phyloP scores from a whole-genome alignment of 1,140 invertebrate genomes.

The Drosophila watanabei region DNA sequence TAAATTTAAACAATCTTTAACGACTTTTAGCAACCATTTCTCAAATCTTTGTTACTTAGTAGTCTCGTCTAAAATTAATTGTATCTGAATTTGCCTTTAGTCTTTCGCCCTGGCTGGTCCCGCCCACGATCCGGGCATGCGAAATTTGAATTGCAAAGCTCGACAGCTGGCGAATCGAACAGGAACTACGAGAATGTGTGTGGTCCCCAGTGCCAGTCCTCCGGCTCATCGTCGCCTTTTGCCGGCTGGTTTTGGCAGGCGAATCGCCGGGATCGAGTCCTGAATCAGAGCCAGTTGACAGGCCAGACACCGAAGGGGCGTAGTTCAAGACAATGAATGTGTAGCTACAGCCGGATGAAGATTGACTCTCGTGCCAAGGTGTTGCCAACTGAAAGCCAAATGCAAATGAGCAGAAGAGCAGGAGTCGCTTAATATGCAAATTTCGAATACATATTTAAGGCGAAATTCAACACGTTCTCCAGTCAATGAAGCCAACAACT shows the following conservation, averaged over 20 bases:
- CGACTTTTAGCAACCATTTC: not conserved
- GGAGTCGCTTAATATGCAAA: slow-evolving; percentile 66
- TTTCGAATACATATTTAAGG: slow-evolving; percentile 64
- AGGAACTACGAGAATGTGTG: slow-evolving; percentile 24
- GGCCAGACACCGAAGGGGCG: slow-evolving; percentile 75
- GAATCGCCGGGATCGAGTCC: slow-evolving; percentile 17
- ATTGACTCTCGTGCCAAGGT: slow-evolving; percentile 58
- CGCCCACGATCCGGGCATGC: not conserved
- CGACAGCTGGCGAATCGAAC: slow-evolving; percentile 46
- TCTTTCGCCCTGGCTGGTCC: slow-evolving; percentile 14
- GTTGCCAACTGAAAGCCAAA: slow-evolving; percentile 43
- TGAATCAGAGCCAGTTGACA: slow-evolving; percentile 62
- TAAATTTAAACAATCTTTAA: too few species aligned
- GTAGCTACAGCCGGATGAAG: slow-evolving; percentile 41
- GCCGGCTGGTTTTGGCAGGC: slow-evolving; percentile 33
- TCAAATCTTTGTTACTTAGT: not conserved
- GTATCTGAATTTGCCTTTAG: slow-evolving; percentile 14
- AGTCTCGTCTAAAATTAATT: slow-evolving; percentile 16
- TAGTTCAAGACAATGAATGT: slow-evolving; percentile 68
- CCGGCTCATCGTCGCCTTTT: slow-evolving; percentile 34
- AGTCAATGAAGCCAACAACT: slow-evolving; percentile 5
- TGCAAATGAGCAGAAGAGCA: slow-evolving; percentile 67
- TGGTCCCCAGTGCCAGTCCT: slow-evolving; percentile 10
- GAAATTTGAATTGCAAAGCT: slow-evolving; percentile 78
- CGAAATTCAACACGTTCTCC: slow-evolving; percentile 22